Conservation (phyloP, 1,140 invertebrate species). For the Rhagoletis pomonella region DNA sequence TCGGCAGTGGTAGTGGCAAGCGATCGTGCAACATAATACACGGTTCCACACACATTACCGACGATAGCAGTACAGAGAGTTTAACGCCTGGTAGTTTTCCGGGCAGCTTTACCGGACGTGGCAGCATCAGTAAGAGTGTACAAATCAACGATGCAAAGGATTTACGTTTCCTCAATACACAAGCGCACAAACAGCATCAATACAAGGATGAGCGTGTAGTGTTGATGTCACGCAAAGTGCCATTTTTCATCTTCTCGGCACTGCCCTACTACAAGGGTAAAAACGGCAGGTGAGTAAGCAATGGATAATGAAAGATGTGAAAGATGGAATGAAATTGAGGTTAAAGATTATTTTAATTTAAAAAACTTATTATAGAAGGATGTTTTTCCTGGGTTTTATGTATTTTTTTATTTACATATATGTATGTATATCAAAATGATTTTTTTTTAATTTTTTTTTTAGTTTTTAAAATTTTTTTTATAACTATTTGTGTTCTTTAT, state of each 20-base stretch:
- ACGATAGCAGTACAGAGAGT: constrained; percentile 71
- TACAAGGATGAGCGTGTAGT: constrained; percentile 84
- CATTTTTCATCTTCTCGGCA: constrained; percentile 88
- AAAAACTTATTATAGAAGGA: no score
- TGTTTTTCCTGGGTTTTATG: no score
- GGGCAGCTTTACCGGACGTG: constrained; percentile 71
- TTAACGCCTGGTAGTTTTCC: constrained; percentile 72
- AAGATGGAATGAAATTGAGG: no score
- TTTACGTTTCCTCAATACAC: constrained; percentile 76
- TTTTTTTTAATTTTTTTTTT: no score
- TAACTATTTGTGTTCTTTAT: no score
- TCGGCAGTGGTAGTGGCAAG: constrained; percentile 60
- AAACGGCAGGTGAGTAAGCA: constrained; percentile 78
- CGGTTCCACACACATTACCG: constrained; percentile 70
- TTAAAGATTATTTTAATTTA: no score
- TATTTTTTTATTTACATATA: no score
- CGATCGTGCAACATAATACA: constrained; percentile 68
- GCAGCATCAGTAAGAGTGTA: constrained; percentile 76
- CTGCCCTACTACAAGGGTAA: constrained; percentile 86
- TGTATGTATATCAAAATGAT: no score
- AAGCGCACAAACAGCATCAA: constrained; percentile 58
- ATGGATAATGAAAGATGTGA: not conserved
- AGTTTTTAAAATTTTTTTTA: no score
- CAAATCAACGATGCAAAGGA: constrained; percentile 78
- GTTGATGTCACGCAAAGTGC: constrained; percentile 82